Base-by-base conservation (phyloP, 2,888 invertebrate species). In the Plebejus anna region DNA sequence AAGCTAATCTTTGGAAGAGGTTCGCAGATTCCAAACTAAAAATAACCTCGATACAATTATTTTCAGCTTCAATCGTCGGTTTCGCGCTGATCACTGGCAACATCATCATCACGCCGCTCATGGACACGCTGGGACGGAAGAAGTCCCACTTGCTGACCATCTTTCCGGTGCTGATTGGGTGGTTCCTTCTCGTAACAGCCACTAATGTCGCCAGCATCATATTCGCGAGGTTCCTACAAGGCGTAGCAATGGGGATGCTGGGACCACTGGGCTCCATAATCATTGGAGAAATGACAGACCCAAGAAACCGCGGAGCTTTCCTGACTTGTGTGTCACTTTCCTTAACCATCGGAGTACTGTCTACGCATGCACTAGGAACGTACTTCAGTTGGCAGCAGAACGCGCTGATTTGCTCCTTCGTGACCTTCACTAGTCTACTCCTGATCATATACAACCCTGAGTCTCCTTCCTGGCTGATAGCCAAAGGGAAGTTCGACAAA, bases 381-480 rank as follows among this genome's bases (percentile, higher is more conserved):
- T 94, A 91, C 82, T 86, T 95, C 5, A 89, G 90, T 73, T 96
- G 96, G 96, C 90, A 95, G 80, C 87, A 90, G 55, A 94, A 94
- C 2, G 95, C 95, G 0, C 82, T 95, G 1, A 86, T 95, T 4
- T 94, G 95, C 79, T 92, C 94, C 0, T 85, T 91, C 22, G 86
- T 95, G 1, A 94, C 95, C 0, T 88, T 95, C n/a, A 81, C 91
- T 0, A 94, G 94, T 81, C 88, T 94, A 38, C 77, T 95, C 0
- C 84, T 95, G 6, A 92, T 96, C 4, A 88, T 94, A 22, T 94
- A 94, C 16, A 87, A 95, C 11, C 95, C 95, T 0, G 97, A 97
- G 85, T 95, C 96, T 4, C 96, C 96, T 0, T 89, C 94, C 5
- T 97, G 96, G 96, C 81, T 97, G 76, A 91, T 95, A 28, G 90